These are phyloP conservation scores for Pteruthius melanotis DNA, from an alignment of 2,113 vertebrate species.

Conservation along the genomic window DNA sequence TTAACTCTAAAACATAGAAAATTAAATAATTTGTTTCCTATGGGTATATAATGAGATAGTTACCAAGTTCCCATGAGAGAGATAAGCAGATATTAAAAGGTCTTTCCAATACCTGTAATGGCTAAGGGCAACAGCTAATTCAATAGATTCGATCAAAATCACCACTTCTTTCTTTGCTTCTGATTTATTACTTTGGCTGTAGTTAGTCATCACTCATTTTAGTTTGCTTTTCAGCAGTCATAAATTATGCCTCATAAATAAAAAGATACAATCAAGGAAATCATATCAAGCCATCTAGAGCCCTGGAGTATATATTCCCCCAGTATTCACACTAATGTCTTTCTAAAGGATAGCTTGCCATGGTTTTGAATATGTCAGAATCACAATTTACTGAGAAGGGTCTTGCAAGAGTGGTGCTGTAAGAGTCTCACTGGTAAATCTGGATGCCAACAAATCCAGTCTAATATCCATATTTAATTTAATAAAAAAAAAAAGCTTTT, in stretches of 20 bases:
- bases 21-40: slow-evolving; percentile 81
- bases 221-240: slow-evolving; percentile 88
- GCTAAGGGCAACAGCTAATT: slow-evolving; percentile 94
- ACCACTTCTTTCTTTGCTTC: slow-evolving; percentile 79
- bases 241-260: slow-evolving; percentile 99
- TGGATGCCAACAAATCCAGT: background rate
- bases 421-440: background rate
- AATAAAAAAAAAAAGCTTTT: background rate
- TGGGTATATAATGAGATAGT: slow-evolving; percentile 79
- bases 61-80: slow-evolving; percentile 81
- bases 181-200: slow-evolving; percentile 92
- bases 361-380: slow-evolving; percentile 51
- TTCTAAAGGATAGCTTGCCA: slow-evolving; percentile 82
- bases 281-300: slow-evolving; percentile 89
- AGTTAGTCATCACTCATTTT: slow-evolving; percentile 82
- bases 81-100: slow-evolving; percentile 95
- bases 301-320: slow-evolving; percentile 79
- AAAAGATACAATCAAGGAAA: slow-evolving; percentile 96
- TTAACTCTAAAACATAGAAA: slow-evolving; percentile 73
- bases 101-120: slow-evolving; percentile 93
- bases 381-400: background rate
- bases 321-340: slow-evolving; percentile 80
- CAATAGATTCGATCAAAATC: slow-evolving; percentile 96
- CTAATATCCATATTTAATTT: background rate
- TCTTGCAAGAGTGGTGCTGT: background rate